Conservation (phyloP, 53 echinoderm and acorn worm species). For the Luidia sarsii region DNA sequence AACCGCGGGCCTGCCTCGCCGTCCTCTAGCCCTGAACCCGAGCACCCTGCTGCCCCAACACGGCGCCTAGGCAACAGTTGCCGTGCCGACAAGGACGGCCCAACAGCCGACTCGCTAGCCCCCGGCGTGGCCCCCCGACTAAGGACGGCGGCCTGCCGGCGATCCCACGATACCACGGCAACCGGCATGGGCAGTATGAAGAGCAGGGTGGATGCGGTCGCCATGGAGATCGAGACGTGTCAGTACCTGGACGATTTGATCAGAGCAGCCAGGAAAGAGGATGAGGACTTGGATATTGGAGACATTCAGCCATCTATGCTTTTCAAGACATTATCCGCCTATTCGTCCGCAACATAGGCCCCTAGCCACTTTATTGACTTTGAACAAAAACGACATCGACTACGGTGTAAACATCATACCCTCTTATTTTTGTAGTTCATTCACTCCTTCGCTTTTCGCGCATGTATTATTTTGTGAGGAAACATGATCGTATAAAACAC, state of each 20-base stretch:
- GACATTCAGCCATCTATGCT: neutral
- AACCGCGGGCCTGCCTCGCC: too few species aligned
- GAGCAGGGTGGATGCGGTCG: neutral
- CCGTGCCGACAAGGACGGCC: too few species aligned
- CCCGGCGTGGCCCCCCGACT: too few species aligned
- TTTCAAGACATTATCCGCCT: neutral
- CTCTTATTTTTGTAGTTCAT: neutral
- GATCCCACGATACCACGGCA: neutral
- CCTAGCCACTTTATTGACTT: too few species aligned
- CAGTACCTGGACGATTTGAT: constrained; percentile 19
- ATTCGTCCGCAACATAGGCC: neutral
- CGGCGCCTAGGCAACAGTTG: too few species aligned
- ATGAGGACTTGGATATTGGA: constrained; percentile 10
- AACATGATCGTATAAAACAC: too few species aligned
- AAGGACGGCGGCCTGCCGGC: too few species aligned
- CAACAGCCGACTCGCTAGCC: too few species aligned
- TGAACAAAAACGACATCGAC: neutral
- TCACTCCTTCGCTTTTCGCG: neutral
- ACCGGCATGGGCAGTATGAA: neutral
- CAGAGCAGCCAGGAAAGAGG: neutral
- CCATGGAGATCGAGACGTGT: neutral
- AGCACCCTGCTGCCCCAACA: too few species aligned
- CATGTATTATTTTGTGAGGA: neutral
- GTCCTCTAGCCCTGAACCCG: too few species aligned
- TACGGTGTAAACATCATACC: neutral